phyloP scores from a whole-genome alignment of 1,140 invertebrate genomes.

The Lithobius niger region DNA sequence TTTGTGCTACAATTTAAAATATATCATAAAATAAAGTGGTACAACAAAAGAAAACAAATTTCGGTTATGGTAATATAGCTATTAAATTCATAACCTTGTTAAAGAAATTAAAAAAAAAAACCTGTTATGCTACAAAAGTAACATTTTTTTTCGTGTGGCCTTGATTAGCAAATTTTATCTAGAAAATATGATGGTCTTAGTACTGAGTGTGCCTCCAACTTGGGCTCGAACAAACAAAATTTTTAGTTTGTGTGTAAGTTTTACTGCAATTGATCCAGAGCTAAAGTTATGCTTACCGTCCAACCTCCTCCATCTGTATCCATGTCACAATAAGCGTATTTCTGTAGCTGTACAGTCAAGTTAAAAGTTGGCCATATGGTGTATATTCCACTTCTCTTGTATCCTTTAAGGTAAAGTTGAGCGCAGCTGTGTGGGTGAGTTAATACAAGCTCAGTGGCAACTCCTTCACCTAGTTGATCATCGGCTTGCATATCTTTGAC shows the following conservation, averaged over 20 bases:
- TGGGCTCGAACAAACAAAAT: not conserved
- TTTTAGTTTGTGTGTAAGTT: not conserved
- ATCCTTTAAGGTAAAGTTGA: not conserved
- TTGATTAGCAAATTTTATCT: not conserved
- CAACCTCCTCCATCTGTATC: slow-evolving; percentile 31
- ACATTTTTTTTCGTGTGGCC: not conserved
- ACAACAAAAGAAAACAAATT: too few relatives aligned
- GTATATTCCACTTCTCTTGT: slow-evolving; percentile 5
- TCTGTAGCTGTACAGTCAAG: not conserved
- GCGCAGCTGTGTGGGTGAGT: not conserved
- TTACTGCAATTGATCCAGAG: not conserved
- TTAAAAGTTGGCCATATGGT: not conserved
- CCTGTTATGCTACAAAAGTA: not conserved
- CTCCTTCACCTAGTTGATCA: too few relatives aligned
- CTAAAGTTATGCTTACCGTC: slow-evolving; percentile 22
- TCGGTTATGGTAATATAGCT: too few relatives aligned
- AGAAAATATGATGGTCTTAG: not conserved
- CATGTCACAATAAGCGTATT: slow-evolving; percentile 30
- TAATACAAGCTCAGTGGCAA: too few relatives aligned
- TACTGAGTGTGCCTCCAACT: not conserved
- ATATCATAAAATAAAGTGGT: too few relatives aligned
- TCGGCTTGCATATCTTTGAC: too few relatives aligned
- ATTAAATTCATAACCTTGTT: too few relatives aligned
- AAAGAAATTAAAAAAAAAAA: too few relatives aligned
- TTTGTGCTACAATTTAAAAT: too few relatives aligned